Evolutionary conservation across 2,797 vertebrate species (phyloP), one percentile per base, ranked within the genome.

Genomic region (Neostethus bicornis): DNA sequence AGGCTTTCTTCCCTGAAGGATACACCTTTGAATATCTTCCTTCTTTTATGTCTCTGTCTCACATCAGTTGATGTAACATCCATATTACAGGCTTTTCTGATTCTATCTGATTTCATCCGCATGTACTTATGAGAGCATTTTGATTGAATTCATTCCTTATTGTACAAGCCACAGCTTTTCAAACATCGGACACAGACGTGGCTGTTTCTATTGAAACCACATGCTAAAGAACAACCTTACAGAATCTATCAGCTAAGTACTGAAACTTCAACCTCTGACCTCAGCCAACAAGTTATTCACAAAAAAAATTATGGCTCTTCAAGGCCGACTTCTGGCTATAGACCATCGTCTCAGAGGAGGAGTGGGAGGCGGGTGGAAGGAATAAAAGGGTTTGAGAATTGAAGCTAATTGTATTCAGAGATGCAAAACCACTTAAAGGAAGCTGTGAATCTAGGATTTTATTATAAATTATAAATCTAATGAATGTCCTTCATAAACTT

Each of bases 361-460:
- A n/a, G n/a, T n/a, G n/a, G n/a, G n/a, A n/a, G n/a, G n/a, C n/a
- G n/a, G n/a, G n/a, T n/a, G n/a, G n/a, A 78, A 79, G 70, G 73
- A 37, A 37, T 35, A 19, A 13, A 49, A 76, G 51, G 49, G 51
- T 83, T 83, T 79, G 69, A 59, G 53, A 41, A 39, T 35, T 51
- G 52, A 82, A 79, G 71, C 77, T 77, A 77, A 74, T 83, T 58
- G 77, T 78, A 79, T 83, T 80, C 83, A 81, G 73, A 75, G 75
- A 82, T 79, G 55, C 29, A 65, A 67, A 84, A 69, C 46, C 37
- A 42, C 61, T 53, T 59, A 37, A 51, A 61, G 49, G 43, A 78
- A 64, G 51, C 38, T 52, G 66, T 71, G 51, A 75, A 73, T 80
- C 60, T 35, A 59, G 84, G 75, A 73, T 78, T 81, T 85, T 71